Evolutionary conservation across 2,888 invertebrate species (phyloP).

Genomic region (Mythimna vitellina): DNA sequence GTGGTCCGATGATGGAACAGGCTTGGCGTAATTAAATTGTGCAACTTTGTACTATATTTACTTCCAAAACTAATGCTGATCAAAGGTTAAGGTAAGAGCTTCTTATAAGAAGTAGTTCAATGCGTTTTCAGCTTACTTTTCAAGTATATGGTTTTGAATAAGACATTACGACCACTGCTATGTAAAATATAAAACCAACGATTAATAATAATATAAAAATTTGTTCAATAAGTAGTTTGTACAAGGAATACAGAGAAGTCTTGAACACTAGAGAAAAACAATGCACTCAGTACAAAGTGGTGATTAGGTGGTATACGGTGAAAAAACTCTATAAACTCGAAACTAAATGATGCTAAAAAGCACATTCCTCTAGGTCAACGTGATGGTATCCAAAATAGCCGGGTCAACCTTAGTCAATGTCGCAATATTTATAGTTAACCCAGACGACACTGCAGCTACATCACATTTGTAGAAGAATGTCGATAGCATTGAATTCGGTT

Average conservation of each 20-base stretch:
- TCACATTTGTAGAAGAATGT: constrained; percentile 18
- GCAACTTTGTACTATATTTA: not conserved
- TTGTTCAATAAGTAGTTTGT: too few species aligned
- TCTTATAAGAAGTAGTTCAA: too few species aligned
- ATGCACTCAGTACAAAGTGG: too few species aligned
- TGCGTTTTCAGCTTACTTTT: not conserved
- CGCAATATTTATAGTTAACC: constrained; percentile 55
- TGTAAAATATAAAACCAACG: too few species aligned
- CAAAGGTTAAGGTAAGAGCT: not conserved
- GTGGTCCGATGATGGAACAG: too few species aligned
- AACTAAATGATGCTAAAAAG: not conserved
- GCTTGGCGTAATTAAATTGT: too few species aligned
- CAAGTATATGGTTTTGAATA: not conserved
- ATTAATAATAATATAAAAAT: too few species aligned
- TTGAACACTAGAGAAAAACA: too few species aligned
- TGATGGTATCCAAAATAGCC: constrained; percentile 40
- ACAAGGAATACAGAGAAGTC: too few species aligned
- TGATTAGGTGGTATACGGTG: too few species aligned
- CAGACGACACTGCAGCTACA: constrained; percentile 38
- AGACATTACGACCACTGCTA: not conserved
- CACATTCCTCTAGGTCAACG: constrained; percentile 12
- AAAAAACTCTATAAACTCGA: not conserved
- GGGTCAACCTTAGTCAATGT: constrained; percentile 52
- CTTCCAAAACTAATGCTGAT: not conserved
- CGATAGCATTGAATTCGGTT: constrained; percentile 13